phyloP scores from a whole-genome alignment of 1,140 invertebrate species.

The Nebria ingens region DNA sequence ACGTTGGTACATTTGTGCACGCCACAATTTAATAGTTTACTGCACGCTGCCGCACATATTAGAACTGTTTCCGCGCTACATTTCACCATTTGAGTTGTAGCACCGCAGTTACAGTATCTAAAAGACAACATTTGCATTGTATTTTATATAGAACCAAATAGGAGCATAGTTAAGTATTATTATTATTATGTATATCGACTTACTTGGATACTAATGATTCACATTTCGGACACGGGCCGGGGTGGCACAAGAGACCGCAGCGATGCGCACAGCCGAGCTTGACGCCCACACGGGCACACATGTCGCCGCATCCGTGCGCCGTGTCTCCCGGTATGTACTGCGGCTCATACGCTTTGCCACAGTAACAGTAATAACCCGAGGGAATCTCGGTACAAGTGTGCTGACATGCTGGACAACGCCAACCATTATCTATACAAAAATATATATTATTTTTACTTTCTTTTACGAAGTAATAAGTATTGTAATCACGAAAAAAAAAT shows the following conservation, averaged over 20 bases:
- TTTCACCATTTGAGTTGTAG: conserved; percentile 52
- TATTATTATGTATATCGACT: too few relatives aligned
- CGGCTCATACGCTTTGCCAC: conserved; percentile 64
- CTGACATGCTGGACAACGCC: conserved; percentile 90
- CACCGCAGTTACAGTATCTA: conserved; percentile 63
- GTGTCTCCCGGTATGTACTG: conserved; percentile 59
- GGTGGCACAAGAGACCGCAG: conserved; percentile 84
- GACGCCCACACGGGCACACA: conserved; percentile 56
- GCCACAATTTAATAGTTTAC: conserved; percentile 59
- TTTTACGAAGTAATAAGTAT: too few relatives aligned
- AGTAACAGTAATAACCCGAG: conserved; percentile 70
- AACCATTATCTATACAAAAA: conserved; percentile 54
- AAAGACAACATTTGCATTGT: too few relatives aligned
- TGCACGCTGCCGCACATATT: conserved; percentile 61
- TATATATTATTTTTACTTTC: conserved; percentile 12
- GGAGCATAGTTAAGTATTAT: too few relatives aligned
- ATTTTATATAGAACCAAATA: too few relatives aligned
- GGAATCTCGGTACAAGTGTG: conserved; percentile 56
- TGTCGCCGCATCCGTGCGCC: conserved; percentile 82
- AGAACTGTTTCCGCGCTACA: conserved; percentile 58
- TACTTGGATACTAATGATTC: conserved; percentile 43
- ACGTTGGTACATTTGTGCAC: conserved; percentile 57
- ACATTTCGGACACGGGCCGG: conserved; percentile 79
- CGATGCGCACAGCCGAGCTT: conserved; percentile 59
- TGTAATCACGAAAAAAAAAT: too few relatives aligned